Base-by-base conservation (phyloP, 2,113 vertebrate species). In the Phalacrocorax pelagicus region DNA sequence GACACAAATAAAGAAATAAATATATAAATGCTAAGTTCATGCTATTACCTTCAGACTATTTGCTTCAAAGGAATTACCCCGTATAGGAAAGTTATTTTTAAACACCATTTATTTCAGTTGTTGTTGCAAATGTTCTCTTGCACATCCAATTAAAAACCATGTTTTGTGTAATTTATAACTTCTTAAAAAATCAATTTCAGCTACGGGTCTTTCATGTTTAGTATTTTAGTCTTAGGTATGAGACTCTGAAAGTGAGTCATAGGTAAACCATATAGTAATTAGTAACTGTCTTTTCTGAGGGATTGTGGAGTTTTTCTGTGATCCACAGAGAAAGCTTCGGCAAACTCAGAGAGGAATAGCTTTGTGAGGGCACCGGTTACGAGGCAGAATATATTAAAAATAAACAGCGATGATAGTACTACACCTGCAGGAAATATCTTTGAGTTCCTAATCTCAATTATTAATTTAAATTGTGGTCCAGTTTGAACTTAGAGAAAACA, bases 101-200 rank as follows among this genome's bases (percentile, higher is more conserved):
- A 97, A 59, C 70, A 17, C 71, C 11, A 52, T 94, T 95, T 88
- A 63, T 92, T 93, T 94, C 54, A 9, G 85, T 44, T 29, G 12
- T 63, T 23, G 55, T 10, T 73, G 86, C 75, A 69, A 82, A 86
- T 58, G 67, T 93, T 83, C 62, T 90, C 62, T 73, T 42, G 92
- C 81, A 80, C 86, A 86, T 83, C 82, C 82, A 96, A 96, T 96
- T 95, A 95, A 93, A 94, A 93, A 1, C 14, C 75, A 10, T 2
- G 75, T 70, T 94, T 86, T 21, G 49, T 88, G 94, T 80, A 40
- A 93, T 95, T 95, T 95, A 57, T 86, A 92, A 88, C 78, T 51
- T 80, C 78, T 51, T 80, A 42, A 16, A 57, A 84, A 89, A 85
- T 95, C 85, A 46, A 95, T 95, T 72, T 18, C 34, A 15, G 62